phyloP scores from a whole-genome alignment of 2,797 vertebrate species.

The Spatula versicolor region DNA sequence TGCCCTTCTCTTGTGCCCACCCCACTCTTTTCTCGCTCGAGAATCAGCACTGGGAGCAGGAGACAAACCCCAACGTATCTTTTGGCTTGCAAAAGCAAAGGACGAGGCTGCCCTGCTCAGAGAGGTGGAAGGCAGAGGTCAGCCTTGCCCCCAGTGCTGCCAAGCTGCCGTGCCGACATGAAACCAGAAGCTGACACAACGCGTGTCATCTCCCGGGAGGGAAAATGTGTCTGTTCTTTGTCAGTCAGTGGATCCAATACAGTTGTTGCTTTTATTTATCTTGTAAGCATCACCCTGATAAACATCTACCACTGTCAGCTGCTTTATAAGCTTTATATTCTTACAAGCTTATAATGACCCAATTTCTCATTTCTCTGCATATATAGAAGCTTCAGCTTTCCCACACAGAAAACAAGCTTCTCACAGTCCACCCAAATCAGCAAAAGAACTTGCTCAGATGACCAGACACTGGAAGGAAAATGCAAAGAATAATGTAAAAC shows the following conservation, averaged over 20 bases:
- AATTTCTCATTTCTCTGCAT: neutral
- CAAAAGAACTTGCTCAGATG: neutral
- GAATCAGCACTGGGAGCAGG: neutral
- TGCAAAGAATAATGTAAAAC: neutral
- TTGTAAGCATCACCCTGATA: constrained; percentile 23
- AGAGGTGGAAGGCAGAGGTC: neutral
- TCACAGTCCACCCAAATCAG: neutral
- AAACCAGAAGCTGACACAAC: neutral
- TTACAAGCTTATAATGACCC: constrained; percentile 1
- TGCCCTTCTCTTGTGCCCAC: neutral
- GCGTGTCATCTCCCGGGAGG: neutral
- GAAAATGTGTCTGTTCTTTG: constrained; percentile 6
- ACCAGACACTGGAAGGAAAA: neutral
- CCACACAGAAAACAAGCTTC: neutral
- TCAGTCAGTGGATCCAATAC: neutral
- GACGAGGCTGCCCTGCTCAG: neutral
- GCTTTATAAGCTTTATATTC: neutral
- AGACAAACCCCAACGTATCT: neutral
- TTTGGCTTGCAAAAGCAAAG: neutral
- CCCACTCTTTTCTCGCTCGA: neutral
- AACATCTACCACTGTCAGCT: neutral
- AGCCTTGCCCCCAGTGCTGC: neutral
- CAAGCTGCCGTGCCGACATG: neutral
- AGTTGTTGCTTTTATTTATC: constrained; percentile 31
- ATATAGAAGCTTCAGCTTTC: neutral